These are phyloP conservation scores for Lepus timidus DNA, from an alignment of 2,113 vertebrate genomes.

Conservation along the genomic window DNA sequence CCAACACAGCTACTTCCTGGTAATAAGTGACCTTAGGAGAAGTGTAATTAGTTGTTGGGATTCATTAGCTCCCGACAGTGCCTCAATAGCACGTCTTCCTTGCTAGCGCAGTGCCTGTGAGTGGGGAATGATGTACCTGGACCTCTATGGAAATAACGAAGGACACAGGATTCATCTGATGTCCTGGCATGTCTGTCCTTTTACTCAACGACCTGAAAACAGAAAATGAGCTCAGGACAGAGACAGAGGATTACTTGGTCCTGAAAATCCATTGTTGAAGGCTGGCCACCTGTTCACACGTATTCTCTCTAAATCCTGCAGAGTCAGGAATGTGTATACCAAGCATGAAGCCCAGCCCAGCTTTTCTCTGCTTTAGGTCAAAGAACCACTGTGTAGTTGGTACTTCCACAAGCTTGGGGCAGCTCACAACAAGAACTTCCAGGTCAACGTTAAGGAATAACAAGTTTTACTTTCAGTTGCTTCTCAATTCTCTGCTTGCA, in stretches of 20 bases:
- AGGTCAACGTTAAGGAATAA: background rate
- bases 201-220: background rate
- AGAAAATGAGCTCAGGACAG: constrained; percentile 37
- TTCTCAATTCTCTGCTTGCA: background rate
- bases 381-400: background rate
- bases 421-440: constrained; percentile 1
- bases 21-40: constrained; percentile 74
- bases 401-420: constrained; percentile 23
- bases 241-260: background rate
- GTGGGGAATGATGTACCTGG: constrained; percentile 38
- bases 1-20: constrained; percentile 65
- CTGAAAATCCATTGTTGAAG: background rate
- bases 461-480: background rate
- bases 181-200: background rate
- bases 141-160: background rate
- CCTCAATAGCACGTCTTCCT: background rate
- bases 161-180: background rate
- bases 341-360: background rate
- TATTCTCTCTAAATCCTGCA: background rate
- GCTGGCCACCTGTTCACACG: background rate
- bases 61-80: constrained; percentile 62
- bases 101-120: constrained; percentile 49
- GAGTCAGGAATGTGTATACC: background rate
- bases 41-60: constrained; percentile 65
- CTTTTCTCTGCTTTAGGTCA: background rate